Base-by-base conservation (phyloP, 2,113 vertebrate genomes). In the cattle (Bos taurus) region DNA sequence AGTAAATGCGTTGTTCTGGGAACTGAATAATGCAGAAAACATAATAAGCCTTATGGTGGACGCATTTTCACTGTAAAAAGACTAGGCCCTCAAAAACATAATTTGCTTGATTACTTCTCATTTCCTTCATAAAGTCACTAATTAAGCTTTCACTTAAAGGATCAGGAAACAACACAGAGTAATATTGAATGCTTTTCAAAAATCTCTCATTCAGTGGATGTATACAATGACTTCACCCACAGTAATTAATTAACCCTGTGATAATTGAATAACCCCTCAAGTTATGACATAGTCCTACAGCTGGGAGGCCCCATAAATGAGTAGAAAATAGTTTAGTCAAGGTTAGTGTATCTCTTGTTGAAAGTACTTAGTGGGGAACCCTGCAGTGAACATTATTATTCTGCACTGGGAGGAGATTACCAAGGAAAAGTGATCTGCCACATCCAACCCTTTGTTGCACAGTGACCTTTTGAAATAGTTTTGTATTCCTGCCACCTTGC, bases 71-170 rank as follows among this genome's bases (percentile, higher is more conserved):
- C 36, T 64, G 28, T 43, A 90, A 28, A 86, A 97, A 90, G 60
- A 74, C 60, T 71, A 46, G 15, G 46, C 71, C 84, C 94, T 92
- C 0, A 3, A 62, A 96, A 87, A 90, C 62, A 36, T 97, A 87
- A 85, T 94, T 46, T 97, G 23, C 81, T 84, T 94, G 84, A 97
- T 98, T 97, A 87, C 43, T 95, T 97, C 92, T 86, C 95, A 94
- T 96, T 97, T 96, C 43, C 90, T 97, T 90, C 88, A 92, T 88
- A 88, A 95, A 97, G 84, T 95, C 57, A 84, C 92, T 97, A 97
- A 97, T 96, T 88, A 93, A 92, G 90, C 67, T 96, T 92, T 97
- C 93, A 90, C 25, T 96, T 88, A 92, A 96, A 92, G 96, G 74
- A 92, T 60, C 26, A 71, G 56, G 81, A 95, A 95, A 92, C 71